Percentiles rank a stretch among this genome's conserved stretches.
Conservation (phyloP, 2,797 vertebrate species). For the Mormyrops boulengeri region DNA sequence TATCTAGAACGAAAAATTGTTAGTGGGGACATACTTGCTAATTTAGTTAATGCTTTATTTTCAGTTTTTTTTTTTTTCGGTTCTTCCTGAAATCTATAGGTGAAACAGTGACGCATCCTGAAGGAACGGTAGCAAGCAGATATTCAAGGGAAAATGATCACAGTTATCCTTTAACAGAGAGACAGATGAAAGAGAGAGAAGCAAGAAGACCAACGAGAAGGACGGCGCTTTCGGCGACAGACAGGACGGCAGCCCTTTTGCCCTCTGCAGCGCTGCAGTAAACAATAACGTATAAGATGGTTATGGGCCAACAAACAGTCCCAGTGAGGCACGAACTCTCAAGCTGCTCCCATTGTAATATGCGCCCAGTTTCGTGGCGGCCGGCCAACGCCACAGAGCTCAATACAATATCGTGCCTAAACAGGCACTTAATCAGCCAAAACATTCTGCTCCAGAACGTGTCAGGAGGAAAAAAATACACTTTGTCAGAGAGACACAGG, state of each 20-base stretch:
- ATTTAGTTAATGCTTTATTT: not conserved
- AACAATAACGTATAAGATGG: not conserved
- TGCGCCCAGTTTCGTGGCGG: not conserved
- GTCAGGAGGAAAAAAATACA: not conserved
- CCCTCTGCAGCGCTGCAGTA: not conserved
- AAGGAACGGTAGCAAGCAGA: not conserved
- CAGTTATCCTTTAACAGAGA: not conserved
- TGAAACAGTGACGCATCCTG: not conserved
- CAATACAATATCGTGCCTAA: not conserved
- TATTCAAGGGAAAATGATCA: not conserved
- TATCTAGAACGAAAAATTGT: not conserved
- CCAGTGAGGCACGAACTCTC: not conserved
- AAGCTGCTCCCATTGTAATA: not conserved
- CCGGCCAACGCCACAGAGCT: not conserved
- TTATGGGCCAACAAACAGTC: not conserved
- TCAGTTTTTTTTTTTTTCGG: not conserved
- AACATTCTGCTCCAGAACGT: not conserved
- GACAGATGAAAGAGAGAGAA: not conserved
- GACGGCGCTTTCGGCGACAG: not conserved
- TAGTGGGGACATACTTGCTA: not conserved
- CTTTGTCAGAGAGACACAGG: not conserved
- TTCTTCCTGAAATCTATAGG: not conserved
- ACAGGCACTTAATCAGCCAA: constrained; percentile 1
- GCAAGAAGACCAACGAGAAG: not conserved
- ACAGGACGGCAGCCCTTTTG: not conserved